These are phyloP conservation scores for Synaphobranchus kaupii DNA, from an alignment of 2,797 vertebrate genomes.

Conservation along the genomic window DNA sequence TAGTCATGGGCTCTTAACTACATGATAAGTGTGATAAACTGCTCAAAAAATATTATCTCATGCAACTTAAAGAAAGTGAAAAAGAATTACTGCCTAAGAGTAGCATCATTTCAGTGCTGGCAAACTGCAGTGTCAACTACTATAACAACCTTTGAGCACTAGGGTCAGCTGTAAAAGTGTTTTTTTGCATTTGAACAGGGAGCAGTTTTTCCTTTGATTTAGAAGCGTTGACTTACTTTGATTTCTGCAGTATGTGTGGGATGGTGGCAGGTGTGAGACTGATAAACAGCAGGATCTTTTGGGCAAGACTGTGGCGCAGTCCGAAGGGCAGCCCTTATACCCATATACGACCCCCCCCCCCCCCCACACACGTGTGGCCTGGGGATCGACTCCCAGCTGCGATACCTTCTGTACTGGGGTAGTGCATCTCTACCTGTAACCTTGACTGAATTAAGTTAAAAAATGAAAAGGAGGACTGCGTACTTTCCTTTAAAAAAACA, in stretches of 20 bases:
- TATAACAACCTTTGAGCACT: not conserved
- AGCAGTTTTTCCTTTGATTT: not conserved
- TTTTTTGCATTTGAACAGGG: not conserved
- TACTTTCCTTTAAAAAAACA: too few species aligned
- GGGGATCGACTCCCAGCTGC: too few species aligned
- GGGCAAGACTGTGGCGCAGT: too few species aligned
- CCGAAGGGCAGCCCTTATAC: too few species aligned
- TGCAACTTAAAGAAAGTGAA: not conserved
- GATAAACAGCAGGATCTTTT: not conserved
- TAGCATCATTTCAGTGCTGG: not conserved
- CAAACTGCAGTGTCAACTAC: not conserved
- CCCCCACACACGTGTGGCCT: too few species aligned
- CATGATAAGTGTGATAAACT: constrained; percentile 45
- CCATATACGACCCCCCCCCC: too few species aligned
- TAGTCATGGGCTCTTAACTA: constrained; percentile 18
- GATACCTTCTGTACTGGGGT: too few species aligned
- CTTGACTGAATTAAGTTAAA: too few species aligned
- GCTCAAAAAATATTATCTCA: constrained; percentile 40
- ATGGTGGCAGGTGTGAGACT: not conserved
- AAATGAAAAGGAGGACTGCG: too few species aligned
- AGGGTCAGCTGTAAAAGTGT: not conserved
- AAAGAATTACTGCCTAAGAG: not conserved
- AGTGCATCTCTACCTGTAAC: too few species aligned
- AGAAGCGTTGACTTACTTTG: not conserved
- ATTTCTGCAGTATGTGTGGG: not conserved